These are phyloP conservation scores for Drosophila ohnishii DNA, from an alignment of 1,140 invertebrate genomes.

Conservation along the genomic window DNA sequence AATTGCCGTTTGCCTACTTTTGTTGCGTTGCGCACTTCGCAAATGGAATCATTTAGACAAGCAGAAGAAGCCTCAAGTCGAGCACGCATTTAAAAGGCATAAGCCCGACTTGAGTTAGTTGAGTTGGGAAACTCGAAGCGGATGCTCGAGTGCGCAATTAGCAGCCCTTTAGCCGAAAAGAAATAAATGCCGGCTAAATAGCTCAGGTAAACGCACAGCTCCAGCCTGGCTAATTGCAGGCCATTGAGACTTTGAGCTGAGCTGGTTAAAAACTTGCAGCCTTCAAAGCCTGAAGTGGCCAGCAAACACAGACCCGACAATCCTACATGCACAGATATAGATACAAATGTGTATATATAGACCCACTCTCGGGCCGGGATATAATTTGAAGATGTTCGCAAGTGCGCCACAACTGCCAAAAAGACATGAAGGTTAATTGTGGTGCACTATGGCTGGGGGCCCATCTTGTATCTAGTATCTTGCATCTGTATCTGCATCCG, in stretches of 20 bases:
- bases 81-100: constrained; percentile 13
- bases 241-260: constrained; percentile 64
- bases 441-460: constrained; percentile 52
- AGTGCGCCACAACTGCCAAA: constrained; percentile 73
- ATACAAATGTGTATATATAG: neutral
- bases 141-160: constrained; percentile 68
- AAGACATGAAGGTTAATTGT: constrained; percentile 80
- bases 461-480: constrained; percentile 32
- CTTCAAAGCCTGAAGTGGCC: constrained; percentile 32
- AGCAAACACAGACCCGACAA: constrained; percentile 35
- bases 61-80: constrained; percentile 25
- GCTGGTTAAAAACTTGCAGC: constrained; percentile 55
- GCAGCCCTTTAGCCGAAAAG: constrained; percentile 50
- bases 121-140: constrained; percentile 30
- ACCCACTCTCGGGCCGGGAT: constrained; percentile 35
- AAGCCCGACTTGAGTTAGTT: constrained; percentile 46
- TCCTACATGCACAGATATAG: constrained; percentile 15
- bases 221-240: constrained; percentile 62
- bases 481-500: constrained; percentile 37
- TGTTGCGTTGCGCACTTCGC: constrained; percentile 12
- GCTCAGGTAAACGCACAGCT: constrained; percentile 42
- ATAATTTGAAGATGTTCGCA: constrained; percentile 74
- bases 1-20: constrained; percentile 30
- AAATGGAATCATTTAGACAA: constrained; percentile 46
- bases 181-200: constrained; percentile 52